Conservation (phyloP, 2,113 vertebrate genomes). For the Hystrix cristata region DNA sequence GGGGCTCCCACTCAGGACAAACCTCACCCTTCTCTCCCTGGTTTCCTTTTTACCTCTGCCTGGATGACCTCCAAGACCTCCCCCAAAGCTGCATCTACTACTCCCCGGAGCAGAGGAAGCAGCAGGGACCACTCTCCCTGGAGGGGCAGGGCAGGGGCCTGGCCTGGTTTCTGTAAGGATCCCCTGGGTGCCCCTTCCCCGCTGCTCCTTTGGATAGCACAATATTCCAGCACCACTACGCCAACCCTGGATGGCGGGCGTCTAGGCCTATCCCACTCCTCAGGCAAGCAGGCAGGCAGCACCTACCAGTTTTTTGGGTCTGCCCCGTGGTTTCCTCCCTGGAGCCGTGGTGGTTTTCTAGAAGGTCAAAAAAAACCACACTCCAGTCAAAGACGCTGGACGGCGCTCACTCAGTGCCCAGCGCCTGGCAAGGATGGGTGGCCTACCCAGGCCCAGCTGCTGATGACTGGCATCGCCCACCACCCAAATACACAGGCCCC, state of each 20-base stretch:
- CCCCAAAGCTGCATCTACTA: no score
- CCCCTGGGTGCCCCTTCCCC: not conserved
- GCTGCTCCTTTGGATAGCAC: not conserved
- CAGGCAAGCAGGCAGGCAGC: not conserved
- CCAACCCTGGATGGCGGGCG: no score
- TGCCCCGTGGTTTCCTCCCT: slow-evolving; percentile 94
- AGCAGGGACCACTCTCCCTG: rapidly evolving
- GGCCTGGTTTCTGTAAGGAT: not conserved
- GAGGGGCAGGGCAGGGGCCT: not conserved
- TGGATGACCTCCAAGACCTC: not conserved
- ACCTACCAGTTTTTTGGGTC: slow-evolving; percentile 97
- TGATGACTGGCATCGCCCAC: slow-evolving; percentile 53
- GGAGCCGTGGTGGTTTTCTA: slow-evolving; percentile 93
- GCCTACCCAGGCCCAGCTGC: slow-evolving; percentile 63
- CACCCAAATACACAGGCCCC: slow-evolving; percentile 50
- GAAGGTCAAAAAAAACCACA: not conserved
- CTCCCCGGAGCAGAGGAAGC: not conserved
- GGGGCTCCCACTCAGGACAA: no score
- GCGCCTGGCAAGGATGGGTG: not conserved
- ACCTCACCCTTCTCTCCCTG: not conserved
- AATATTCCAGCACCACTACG: not conserved
- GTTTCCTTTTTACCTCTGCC: not conserved
- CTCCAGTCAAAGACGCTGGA: not conserved
- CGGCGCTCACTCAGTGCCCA: not conserved
- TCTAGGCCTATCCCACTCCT: no score